phyloP scores from a whole-genome alignment of 2,797 vertebrate genomes.

The Phataginus tetradactyla region DNA sequence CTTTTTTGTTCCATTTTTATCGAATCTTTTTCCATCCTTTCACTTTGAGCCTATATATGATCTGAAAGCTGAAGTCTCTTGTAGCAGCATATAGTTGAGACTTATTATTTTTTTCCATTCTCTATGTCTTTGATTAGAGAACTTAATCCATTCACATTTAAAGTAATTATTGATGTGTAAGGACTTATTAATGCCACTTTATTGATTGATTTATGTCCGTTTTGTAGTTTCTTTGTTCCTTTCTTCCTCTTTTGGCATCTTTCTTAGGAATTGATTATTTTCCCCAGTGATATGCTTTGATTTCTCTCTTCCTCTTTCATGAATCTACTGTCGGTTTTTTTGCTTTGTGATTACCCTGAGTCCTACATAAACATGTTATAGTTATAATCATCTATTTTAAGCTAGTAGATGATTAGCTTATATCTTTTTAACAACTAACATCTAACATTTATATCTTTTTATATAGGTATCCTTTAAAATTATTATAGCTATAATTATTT shows the following conservation, averaged over 20 bases:
- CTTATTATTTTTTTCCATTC: neutral
- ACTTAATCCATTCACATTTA: neutral
- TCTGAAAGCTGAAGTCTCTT: neutral
- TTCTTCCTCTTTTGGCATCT: neutral
- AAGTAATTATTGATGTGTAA: neutral
- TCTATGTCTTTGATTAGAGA: neutral
- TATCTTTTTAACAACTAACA: too few species aligned
- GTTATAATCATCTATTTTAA: neutral
- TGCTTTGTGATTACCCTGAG: neutral
- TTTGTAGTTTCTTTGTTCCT: neutral
- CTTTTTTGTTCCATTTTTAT: neutral
- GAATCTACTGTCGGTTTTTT: neutral
- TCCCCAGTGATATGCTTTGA: neutral
- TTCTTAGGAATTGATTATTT: neutral
- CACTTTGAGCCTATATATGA: neutral
- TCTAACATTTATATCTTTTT: neutral
- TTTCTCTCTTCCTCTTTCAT: neutral
- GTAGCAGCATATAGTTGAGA: neutral
- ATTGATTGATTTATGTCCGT: neutral
- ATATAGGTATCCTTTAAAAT: neutral
- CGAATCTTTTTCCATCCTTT: neutral
- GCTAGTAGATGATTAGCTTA: neutral
- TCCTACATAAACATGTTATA: neutral
- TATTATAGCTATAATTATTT: neutral
- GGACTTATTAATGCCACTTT: neutral